phyloP scores from a whole-genome alignment of 2,113 vertebrate genomes.

The Vidua macroura region DNA sequence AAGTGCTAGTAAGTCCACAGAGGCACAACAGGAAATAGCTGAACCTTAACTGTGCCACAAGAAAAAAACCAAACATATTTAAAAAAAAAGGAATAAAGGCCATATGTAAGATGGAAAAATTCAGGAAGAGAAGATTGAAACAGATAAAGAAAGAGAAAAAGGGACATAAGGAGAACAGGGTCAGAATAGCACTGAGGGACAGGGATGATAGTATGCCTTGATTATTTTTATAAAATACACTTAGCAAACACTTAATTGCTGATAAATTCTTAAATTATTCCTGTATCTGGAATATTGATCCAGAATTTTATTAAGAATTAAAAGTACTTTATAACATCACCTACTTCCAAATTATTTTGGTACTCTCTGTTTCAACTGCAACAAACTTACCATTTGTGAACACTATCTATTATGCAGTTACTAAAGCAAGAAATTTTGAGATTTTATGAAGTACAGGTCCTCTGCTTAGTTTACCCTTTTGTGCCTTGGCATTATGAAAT shows the following conservation, averaged over 20 bases:
- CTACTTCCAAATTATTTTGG: background rate
- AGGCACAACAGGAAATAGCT: background rate
- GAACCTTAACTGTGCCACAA: background rate
- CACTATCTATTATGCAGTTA: background rate
- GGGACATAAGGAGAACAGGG: background rate
- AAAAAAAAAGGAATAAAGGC: background rate
- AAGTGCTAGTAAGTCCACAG: background rate
- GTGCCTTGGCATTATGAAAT: background rate
- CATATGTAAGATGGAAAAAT: background rate
- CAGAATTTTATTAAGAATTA: background rate
- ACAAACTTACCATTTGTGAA: background rate
- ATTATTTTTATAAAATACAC: background rate
- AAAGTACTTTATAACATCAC: background rate
- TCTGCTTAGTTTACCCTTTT: background rate
- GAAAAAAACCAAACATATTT: background rate
- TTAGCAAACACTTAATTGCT: constrained; percentile 1
- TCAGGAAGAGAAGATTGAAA: background rate
- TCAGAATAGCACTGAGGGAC: background rate
- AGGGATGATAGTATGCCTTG: background rate
- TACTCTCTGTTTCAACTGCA: background rate
- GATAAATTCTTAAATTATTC: constrained; percentile 16
- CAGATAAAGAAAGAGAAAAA: background rate
- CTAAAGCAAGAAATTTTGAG: background rate
- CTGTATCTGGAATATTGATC: background rate
- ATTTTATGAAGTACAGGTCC: background rate